These are phyloP conservation scores for Heterodera filipjevi DNA, from an alignment of 2,888 invertebrate genomes.

Conservation along the genomic window DNA sequence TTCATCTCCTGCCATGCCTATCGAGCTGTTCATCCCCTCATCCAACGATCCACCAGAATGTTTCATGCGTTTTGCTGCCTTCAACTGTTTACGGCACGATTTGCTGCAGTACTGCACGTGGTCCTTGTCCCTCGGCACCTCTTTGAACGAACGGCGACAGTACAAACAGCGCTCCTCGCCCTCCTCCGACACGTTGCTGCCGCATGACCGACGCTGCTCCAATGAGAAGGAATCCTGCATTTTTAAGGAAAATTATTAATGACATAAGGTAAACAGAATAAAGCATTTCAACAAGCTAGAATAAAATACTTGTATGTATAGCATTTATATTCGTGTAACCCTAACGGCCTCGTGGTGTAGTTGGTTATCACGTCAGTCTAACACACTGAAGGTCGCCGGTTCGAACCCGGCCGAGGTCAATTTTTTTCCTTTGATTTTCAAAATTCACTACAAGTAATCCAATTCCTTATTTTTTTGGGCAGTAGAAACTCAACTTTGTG, in stretches of 20 bases:
- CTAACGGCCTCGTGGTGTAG: slow-evolving; percentile 57
- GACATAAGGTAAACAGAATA: too few relatives aligned
- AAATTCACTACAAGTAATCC: too few relatives aligned
- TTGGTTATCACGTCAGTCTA: slow-evolving; percentile 64
- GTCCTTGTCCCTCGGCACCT: slow-evolving; percentile 31
- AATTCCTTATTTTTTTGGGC: too few relatives aligned
- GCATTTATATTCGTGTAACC: background rate
- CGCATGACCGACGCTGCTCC: background rate
- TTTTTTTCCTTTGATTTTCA: slow-evolving; percentile 20
- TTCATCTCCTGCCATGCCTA: background rate
- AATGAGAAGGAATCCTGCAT: background rate
- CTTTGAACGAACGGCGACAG: slow-evolving; percentile 28
- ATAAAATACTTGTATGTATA: too few relatives aligned
- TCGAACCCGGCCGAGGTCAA: slow-evolving; percentile 62
- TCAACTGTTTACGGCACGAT: slow-evolving; percentile 32
- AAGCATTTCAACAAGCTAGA: too few relatives aligned
- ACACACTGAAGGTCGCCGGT: slow-evolving; percentile 64
- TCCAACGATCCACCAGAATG: background rate
- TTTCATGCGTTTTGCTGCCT: slow-evolving; percentile 13
- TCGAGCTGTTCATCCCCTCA: background rate
- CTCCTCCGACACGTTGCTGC: slow-evolving; percentile 25
- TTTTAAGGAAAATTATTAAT: background rate
- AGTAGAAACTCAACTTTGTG: background rate
- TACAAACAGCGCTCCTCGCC: slow-evolving; percentile 29
- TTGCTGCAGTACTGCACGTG: slow-evolving; percentile 41